Base-by-base conservation (phyloP, 2,888 invertebrate genomes). In the Yponomeuta plumbellus region DNA sequence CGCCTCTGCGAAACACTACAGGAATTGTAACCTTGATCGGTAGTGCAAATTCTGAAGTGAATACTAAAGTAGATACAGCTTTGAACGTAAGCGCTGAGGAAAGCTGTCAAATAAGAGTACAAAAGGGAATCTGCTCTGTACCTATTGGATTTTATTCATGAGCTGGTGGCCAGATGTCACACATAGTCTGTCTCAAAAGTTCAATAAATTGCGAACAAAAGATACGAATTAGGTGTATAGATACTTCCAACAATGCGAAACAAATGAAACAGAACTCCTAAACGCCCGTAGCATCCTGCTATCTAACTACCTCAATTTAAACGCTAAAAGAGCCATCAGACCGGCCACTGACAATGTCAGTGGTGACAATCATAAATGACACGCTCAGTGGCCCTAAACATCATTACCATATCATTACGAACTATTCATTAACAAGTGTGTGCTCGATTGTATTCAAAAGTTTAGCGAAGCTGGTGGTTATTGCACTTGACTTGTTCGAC, bases 401-500 rank as follows among this genome's bases (percentile, higher is more conserved):
- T 71, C 67, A 68, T 70, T 65, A 71, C 68, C 66, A 69, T 68
- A 67, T 71, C 67, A 68, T 70, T 65, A 71, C 68, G 23, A 67
- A 64, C 70, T 70, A 76, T 79, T 73, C 74, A 79, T 79, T 77
- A 80, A 56, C 65, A 80, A 83, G 79, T 83, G 80, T 75, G 71
- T 71, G 74, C 68, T 69, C 76, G 69, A 80, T 80, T 79, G 81
- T 80, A 78, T 80, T 78, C 76, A 74, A 76, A 80, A 77, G 74
- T 71, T 75, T 23, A 34, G 34, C 34, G 34, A 34, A 34, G 34
- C 34, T 34, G 34, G 80, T 78, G 80, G 78, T 77, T 75, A 72
- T 74, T 80, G 78, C 79, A 77, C 77, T 74, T 75, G 75, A 72
- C 23, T 52, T 80, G 85, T 80, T 84, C 83, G 75, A 85, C 76